Evolutionary conservation across 2,113 vertebrate genomes (phyloP).

Genomic region (Podiceps cristatus): DNA sequence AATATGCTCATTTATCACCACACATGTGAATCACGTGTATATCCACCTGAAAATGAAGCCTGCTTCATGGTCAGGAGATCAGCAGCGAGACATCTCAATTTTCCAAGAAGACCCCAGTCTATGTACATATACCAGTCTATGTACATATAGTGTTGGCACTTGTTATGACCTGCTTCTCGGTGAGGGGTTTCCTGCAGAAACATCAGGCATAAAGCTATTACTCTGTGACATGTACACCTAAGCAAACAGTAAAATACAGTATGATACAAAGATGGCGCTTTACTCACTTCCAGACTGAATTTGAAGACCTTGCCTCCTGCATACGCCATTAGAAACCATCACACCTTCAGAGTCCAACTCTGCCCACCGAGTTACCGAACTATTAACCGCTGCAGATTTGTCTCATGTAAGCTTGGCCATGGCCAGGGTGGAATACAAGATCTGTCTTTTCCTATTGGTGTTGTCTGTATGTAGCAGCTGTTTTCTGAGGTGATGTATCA

Average conservation of each 20-base stretch:
- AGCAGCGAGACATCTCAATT: neutral
- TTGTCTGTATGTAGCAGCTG: neutral
- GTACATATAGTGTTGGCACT: fast-evolving
- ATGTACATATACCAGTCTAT: fast-evolving
- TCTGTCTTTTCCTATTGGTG: neutral
- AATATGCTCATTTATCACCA: neutral
- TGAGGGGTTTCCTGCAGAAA: neutral
- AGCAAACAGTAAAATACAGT: neutral
- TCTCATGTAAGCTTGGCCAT: neutral
- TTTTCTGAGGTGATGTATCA: neutral
- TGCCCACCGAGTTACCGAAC: neutral
- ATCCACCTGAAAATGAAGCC: neutral
- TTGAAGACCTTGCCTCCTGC: neutral
- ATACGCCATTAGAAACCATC: neutral
- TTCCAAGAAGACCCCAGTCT: neutral
- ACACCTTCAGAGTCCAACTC: neutral
- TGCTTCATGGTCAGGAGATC: neutral
- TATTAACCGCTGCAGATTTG: neutral
- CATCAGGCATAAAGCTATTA: neutral
- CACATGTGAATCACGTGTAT: neutral
- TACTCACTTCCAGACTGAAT: neutral
- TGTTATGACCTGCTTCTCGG: neutral
- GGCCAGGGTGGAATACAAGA: neutral
- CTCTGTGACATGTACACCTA: neutral
- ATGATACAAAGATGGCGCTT: neutral